Percentiles rank a stretch among this genome's conserved stretches.
Evolutionary conservation across 2,797 vertebrate species (phyloP).

Genomic region (Cryptoblepharus egeriae): DNA sequence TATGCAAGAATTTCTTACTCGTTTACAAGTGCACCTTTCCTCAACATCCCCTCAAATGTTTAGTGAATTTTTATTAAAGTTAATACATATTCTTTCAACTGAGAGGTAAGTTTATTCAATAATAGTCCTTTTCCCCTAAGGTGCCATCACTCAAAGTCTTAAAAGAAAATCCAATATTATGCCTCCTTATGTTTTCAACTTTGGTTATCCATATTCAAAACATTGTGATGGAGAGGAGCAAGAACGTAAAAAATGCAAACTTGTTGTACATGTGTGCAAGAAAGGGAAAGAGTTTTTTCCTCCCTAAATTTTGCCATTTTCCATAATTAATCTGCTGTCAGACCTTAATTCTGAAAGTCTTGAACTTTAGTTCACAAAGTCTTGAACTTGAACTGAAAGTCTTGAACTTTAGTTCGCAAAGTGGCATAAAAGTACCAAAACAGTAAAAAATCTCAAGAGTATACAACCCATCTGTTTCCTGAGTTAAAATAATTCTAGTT

Average conservation of each 20-base stretch:
- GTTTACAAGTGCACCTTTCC: constrained; percentile 97
- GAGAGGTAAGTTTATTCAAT: constrained; percentile 85
- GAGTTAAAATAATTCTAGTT: neutral
- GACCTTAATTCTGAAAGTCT: neutral
- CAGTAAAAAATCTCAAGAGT: neutral
- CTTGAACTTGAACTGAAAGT: neutral
- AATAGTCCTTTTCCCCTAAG: too few species aligned
- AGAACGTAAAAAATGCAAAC: neutral
- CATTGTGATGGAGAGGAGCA: neutral
- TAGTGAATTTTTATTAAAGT: constrained; percentile 96
- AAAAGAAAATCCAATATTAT: neutral
- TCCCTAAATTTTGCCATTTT: neutral
- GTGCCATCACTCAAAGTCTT: too few species aligned
- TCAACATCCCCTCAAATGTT: constrained; percentile 97
- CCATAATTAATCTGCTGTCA: neutral
- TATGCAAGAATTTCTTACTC: constrained; percentile 97
- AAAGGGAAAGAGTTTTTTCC: neutral
- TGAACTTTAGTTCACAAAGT: neutral
- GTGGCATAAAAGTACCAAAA: neutral
- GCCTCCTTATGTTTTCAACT: neutral
- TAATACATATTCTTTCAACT: constrained; percentile 96
- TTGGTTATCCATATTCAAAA: neutral
- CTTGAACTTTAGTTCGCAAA: neutral
- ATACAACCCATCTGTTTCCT: neutral
- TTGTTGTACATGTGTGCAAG: neutral